Evolutionary conservation across 2,113 vertebrate species (phyloP), one percentile per base, ranked within the genome.

Genomic region (rat (Rattus norvegicus)): DNA sequence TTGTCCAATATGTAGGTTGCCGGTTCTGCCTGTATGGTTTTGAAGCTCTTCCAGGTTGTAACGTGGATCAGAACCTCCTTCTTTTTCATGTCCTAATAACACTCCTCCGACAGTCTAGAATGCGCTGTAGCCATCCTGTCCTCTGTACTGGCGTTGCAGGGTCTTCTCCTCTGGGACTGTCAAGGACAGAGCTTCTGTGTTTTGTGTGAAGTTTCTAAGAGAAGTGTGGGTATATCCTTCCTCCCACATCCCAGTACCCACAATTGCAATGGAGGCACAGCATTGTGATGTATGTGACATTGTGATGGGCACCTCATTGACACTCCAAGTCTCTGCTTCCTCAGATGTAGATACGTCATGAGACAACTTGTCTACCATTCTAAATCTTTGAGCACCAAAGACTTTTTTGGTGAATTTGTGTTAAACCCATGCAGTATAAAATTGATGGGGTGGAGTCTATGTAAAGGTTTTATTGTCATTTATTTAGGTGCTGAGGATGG

Each of bases 71-170:
- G n/a, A 9, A 30, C 24, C 22, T 20, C 6, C 13, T 61, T 61
- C 54, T 59, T 83, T 39, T 83, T 26, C 54, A 61, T 13, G 11
- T 12, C 54, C 11, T 59, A 7, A 13, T 28, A 28, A 47, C 13
- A 79, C 14, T 17, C 47, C 49, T 52, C 47, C 13, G 22, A 47
- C 39, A 0, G 9, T 26, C 73, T 76, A 43, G 73, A 52, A 2
- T 4, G 5, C 7, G 5, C 3, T 0, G 14, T 4, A 17, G 39
- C 16, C 39, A 69, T 33, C 17, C 39, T 2, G 12, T 33, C 63
- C 19, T 47, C 43, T 12, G 43, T 52, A 28, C 12, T 30, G 11
- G 80, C 56, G 14, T 33, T 47, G 5, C 1, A 11, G 63, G 49
- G 11, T 39, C 56, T 67, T 22, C 17, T 17, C 26, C 43, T 49